Evolutionary conservation across 2,113 vertebrate species (phyloP).

Genomic region (Bufo gargarizans): DNA sequence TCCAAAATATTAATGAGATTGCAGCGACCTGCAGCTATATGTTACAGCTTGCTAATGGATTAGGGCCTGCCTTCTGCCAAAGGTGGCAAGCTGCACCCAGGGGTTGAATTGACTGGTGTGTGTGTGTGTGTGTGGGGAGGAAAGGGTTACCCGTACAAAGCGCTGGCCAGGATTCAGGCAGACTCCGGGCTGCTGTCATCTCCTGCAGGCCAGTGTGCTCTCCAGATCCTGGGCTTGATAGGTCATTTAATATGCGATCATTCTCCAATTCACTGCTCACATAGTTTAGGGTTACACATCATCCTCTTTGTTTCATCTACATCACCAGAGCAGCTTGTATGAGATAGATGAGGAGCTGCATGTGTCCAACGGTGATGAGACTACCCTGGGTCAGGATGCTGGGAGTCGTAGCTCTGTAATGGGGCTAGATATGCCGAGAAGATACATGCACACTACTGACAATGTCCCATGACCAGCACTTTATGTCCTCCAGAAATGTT

Average conservation of each 20-base stretch:
- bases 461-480: too few species aligned
- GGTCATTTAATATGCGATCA: slow-evolving; percentile 49
- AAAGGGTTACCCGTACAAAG: slow-evolving; percentile 35
- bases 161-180: slow-evolving; percentile 41
- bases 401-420: neutral
- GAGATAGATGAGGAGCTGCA: slow-evolving; percentile 11
- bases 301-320: slow-evolving; percentile 28
- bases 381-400: neutral
- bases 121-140: neutral
- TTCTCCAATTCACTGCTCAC: slow-evolving; percentile 30
- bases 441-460: neutral
- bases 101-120: slow-evolving; percentile 7
- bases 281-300: slow-evolving; percentile 46
- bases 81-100: slow-evolving; percentile 72
- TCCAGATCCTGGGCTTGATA: slow-evolving; percentile 38
- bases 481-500: neutral
- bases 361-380: neutral
- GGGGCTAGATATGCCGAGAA: neutral
- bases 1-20: slow-evolving; percentile 89
- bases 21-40: slow-evolving; percentile 83
- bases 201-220: slow-evolving; percentile 8
- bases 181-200: slow-evolving; percentile 35
- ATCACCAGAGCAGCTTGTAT: slow-evolving; percentile 22
- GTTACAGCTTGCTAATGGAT: slow-evolving; percentile 83
- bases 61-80: slow-evolving; percentile 66